phyloP scores from a whole-genome alignment of 2,888 invertebrate species.

The Stramonita haemastoma region DNA sequence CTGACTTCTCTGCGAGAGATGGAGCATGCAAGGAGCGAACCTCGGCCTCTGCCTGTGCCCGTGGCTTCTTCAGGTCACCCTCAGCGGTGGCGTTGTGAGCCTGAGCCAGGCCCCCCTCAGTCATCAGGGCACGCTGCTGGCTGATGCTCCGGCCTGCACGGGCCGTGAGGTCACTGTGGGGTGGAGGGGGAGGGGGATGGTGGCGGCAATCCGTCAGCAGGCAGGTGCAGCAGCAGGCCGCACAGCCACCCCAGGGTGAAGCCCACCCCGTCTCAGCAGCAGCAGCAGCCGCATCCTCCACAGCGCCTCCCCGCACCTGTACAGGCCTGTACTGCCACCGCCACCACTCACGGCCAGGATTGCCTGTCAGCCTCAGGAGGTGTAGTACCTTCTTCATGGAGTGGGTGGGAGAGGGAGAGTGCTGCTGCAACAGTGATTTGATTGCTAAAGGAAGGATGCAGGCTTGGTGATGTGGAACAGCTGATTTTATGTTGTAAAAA shows the following conservation, averaged over 20 bases:
- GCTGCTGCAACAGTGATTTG: no score
- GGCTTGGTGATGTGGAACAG: no score
- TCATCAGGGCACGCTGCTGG: neutral
- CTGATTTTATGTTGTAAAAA: no score
- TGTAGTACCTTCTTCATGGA: neutral
- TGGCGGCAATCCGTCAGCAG: conserved; percentile 63
- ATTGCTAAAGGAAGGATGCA: no score
- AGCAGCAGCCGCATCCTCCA: conserved; percentile 51
- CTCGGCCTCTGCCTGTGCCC: neutral
- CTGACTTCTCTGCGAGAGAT: neutral
- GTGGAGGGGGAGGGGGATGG: conserved; percentile 42
- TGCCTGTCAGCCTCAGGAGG: neutral
- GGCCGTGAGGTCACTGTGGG: neutral
- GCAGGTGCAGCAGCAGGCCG: conserved; percentile 65
- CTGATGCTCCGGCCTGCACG: neutral
- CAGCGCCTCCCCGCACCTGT: neutral
- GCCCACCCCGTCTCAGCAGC: conserved; percentile 63
- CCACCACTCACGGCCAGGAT: neutral
- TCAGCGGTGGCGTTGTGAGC: no score
- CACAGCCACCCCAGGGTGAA: conserved; percentile 66
- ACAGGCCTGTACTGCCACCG: neutral
- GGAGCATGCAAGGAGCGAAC: neutral
- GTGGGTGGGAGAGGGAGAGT: no score
- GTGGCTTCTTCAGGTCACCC: no score
- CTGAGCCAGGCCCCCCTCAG: neutral